Base-by-base conservation (phyloP, 2,113 vertebrate genomes). In the Apistogramma diplotaenia region DNA sequence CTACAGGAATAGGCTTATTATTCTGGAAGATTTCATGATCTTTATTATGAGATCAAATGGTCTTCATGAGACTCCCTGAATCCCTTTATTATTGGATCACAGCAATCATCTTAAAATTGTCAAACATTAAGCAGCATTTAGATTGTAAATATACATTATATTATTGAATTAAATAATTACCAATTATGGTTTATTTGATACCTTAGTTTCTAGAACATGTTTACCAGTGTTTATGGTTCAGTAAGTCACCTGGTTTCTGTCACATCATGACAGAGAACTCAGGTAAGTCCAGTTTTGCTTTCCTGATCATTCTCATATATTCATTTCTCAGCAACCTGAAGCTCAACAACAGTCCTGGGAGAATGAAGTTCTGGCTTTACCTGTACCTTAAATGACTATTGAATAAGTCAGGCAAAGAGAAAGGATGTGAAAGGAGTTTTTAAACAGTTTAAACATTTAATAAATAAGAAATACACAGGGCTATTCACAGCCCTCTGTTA, bases 201-300 rank as follows among this genome's bases (percentile, higher is more conserved):
- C 10, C 12, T 8, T 23, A 15, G 13, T 37, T 40, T 37, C 33
- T 15, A 13, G 21, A 65, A 43, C 37, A 1, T 10, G 13, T 59
- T 29, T 55, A 40, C n/a, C 15, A 25, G 40, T 56, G 37, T 57
- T 13, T 21, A 40, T 12, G 13, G 62, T 76, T 18, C 23, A 73
- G 19, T 25, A 49, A 53, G 29, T 53, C 6, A 1, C 21, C 54
- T 74, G 33, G 15, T 15, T 57, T 74, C 33, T 18, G 37, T 58
- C 35, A 57, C 59, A 53, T 56, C 27, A 56, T 61, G 43, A 37
- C 16, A 58, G 33, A 62, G 5, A 67, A 80, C 43, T 75, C 29
- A 53, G 70, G 60, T 61, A 54, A 71, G 67, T 72, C 51, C 31
- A 6, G 81, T 51, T 78, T 77, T 80, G 54, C 16, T 76, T 62